Base-by-base conservation (phyloP, 2,888 invertebrate genomes). In the Hypomecis atomaria region DNA sequence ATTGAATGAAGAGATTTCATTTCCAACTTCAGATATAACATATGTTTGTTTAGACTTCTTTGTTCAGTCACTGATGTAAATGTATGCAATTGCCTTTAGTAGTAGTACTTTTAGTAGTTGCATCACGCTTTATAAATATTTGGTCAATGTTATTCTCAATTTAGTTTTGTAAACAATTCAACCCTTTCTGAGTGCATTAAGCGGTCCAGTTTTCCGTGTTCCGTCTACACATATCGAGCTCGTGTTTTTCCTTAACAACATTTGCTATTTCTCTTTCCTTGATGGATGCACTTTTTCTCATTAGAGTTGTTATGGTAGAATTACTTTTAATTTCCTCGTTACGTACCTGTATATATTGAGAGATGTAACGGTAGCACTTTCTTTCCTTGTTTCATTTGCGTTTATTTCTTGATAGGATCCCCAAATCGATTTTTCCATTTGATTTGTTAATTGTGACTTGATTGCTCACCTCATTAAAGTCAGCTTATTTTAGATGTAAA, bases 181-280 rank as follows among this genome's bases (percentile, higher is more conserved):
- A 13, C 4, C 42, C 42, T 56, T 55, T 40, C 53, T 40, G 40
- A 64, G 55, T 70, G 62, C 70, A 70, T 67, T 68, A 67, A 49
- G 61, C 47, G 43, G 55, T 52, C 65, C 55, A 47, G n/a, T 56
- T 58, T 68, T 71, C 71, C 70, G 63, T 60, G 60, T 66, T 67
- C 61, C 64, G 66, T 65, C 53, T 50, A 61, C 61, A 45, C 58
- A 58, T 8, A 11, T 49, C 50, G 9, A 44, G 50, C 50, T 55
- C n/a, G 37, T 52, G 23, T 64, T 61, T 65, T 57, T 48, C 48
- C 65, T 50, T 42, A 57, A 40, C 53, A 8, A 23, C 52, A 36
- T 53, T 47, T 23, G 8, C 53, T 58, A 45, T 49, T 34, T 40
- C 43, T 59, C 52, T 58, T 62, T 50, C 50, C 61, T 59, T 62